These are phyloP conservation scores for Boloria euphrosyne DNA, from an alignment of 2,888 invertebrate species.

Conservation along the genomic window DNA sequence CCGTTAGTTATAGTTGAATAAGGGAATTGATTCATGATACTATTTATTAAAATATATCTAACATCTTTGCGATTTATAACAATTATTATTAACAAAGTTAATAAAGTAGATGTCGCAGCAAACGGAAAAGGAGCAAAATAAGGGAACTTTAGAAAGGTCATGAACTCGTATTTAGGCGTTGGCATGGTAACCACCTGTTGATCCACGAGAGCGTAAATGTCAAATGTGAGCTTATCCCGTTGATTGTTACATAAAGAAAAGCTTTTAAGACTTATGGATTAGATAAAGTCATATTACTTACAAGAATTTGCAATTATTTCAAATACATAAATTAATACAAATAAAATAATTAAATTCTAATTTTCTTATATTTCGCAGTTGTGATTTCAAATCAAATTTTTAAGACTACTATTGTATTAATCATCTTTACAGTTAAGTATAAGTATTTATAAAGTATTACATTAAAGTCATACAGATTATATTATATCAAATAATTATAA, in stretches of 20 bases:
- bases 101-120: constrained; percentile 9
- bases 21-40: background rate
- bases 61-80: background rate
- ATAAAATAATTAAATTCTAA: too few relatives aligned
- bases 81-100: background rate
- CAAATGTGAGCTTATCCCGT: constrained; percentile 34
- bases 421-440: too few relatives aligned
- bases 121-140: too few relatives aligned
- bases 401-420: too few relatives aligned
- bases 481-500: too few relatives aligned
- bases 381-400: too few relatives aligned
- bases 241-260: constrained; percentile 4
- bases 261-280: constrained; percentile 5
- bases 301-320: background rate
- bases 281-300: background rate
- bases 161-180: constrained; percentile 51
- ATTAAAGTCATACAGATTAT: too few relatives aligned
- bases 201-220: constrained; percentile 48
- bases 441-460: too few relatives aligned
- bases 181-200: constrained; percentile 68
- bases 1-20: too few relatives aligned
- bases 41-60: background rate
- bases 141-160: constrained; percentile 54
- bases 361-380: too few relatives aligned
- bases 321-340: too few relatives aligned